Percentiles rank a stretch among this genome's conserved stretches.
Conservation (phyloP, 2,888 invertebrate genomes). For the Volucella zonaria region DNA sequence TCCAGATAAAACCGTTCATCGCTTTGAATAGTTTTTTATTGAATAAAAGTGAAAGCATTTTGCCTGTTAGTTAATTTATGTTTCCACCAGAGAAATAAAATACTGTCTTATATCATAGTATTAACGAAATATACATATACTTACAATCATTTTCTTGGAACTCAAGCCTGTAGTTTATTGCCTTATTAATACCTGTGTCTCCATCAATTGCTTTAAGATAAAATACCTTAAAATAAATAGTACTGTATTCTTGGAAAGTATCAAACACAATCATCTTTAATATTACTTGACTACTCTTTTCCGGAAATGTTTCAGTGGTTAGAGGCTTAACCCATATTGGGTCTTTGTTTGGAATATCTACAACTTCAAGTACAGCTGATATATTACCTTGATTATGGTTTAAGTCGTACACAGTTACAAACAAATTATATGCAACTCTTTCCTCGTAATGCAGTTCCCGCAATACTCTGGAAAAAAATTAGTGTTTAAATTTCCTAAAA, state of each 20-base stretch:
- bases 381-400: constrained; percentile 77
- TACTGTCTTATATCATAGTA: too few species aligned
- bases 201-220: constrained; percentile 85
- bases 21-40: too few species aligned
- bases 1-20: too few species aligned
- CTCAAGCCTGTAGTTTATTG: constrained; percentile 84
- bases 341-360: constrained; percentile 84
- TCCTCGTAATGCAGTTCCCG: constrained; percentile 82
- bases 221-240: constrained; percentile 78
- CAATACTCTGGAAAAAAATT: constrained; percentile 55
- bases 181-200: constrained; percentile 85
- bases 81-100: too few species aligned
- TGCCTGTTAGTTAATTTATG: too few species aligned
- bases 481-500: neutral
- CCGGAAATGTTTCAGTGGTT: constrained; percentile 84
- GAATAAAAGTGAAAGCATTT: too few species aligned
- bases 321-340: constrained; percentile 86
- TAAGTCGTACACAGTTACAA: constrained; percentile 84
- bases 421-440: constrained; percentile 84
- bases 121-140: constrained; percentile 18
- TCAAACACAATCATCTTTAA: neutral
- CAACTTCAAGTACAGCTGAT: constrained; percentile 84
- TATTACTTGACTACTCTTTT: constrained; percentile 82
- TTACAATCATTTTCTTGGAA: constrained; percentile 81
- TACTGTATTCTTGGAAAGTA: neutral